Evolutionary conservation across 2,797 vertebrate genomes (phyloP).

Genomic region (Chrysolophus pictus): DNA sequence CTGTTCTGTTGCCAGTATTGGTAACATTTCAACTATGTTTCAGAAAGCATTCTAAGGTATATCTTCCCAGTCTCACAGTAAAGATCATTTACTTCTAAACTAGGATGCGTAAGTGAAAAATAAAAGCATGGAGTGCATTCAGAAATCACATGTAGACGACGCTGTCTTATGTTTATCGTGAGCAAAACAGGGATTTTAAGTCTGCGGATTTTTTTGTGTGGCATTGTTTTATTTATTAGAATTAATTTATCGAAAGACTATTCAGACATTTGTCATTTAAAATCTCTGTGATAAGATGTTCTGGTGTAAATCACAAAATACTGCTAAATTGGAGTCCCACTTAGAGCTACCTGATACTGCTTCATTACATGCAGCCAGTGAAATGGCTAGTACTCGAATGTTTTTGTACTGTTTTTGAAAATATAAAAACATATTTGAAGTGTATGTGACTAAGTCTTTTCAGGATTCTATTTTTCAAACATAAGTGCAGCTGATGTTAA

Average conservation of each 20-base stretch:
- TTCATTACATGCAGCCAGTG: not conserved
- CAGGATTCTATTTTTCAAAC: not conserved
- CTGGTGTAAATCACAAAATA: not conserved
- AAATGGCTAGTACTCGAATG: not conserved
- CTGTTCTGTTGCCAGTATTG: not conserved
- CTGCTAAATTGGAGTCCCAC: not conserved
- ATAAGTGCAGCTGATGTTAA: not conserved
- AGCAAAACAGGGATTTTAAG: not conserved
- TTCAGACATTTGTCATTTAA: conserved; percentile 11
- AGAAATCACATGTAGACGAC: conserved; percentile 20
- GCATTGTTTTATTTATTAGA: conserved; percentile 40
- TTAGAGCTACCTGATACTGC: not conserved
- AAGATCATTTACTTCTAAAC: not conserved
- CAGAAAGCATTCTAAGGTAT: not conserved
- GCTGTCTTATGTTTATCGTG: not conserved
- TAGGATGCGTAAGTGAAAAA: not conserved
- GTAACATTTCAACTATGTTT: conserved; percentile 45
- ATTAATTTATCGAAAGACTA: not conserved
- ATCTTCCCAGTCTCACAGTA: not conserved
- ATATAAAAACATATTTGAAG: not conserved
- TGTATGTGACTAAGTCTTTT: not conserved
- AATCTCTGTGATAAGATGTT: not conserved
- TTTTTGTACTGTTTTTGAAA: not conserved
- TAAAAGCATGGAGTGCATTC: not conserved
- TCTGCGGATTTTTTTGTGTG: not conserved